Evolutionary conservation across 2,113 vertebrate genomes (phyloP).

Genomic region (Melanotaenia duboulayi): DNA sequence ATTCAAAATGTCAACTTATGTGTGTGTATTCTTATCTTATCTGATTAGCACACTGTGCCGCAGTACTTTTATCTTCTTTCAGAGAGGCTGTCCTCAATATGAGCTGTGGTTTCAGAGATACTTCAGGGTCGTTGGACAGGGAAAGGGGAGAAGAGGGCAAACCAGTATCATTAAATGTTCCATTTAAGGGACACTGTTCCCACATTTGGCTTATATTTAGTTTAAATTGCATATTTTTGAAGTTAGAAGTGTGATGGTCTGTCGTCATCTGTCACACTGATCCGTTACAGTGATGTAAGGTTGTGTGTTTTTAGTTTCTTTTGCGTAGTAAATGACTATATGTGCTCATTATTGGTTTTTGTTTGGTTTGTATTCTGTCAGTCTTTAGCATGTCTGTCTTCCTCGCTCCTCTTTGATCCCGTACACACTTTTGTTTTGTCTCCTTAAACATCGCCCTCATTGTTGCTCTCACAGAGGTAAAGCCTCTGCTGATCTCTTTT

Average conservation of each 20-base stretch:
- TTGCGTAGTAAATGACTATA: slow-evolving; percentile 60
- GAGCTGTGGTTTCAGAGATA: slow-evolving; percentile 47
- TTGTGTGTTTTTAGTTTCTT: slow-evolving; percentile 34
- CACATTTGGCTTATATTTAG: slow-evolving; percentile 15
- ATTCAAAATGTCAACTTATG: slow-evolving; percentile 60
- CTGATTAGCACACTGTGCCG: slow-evolving; percentile 62
- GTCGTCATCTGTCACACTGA: slow-evolving; percentile 14
- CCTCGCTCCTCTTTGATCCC: slow-evolving; percentile 75
- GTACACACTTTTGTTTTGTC: slow-evolving; percentile 81
- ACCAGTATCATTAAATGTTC: slow-evolving; percentile 23
- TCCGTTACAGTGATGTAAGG: slow-evolving; percentile 20
- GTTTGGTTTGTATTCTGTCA: slow-evolving; percentile 75
- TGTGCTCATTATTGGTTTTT: slow-evolving; percentile 73
- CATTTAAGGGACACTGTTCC: slow-evolving; percentile 13
- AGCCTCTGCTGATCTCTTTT: slow-evolving; percentile 79
- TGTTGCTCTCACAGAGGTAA: slow-evolving; percentile 80
- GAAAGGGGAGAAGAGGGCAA: slow-evolving; percentile 23
- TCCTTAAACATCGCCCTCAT: slow-evolving; percentile 81
- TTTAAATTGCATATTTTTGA: slow-evolving; percentile 21
- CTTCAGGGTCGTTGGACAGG: slow-evolving; percentile 5
- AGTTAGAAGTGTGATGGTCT: slow-evolving; percentile 11
- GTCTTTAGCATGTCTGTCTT: slow-evolving; percentile 76
- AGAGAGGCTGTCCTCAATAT: slow-evolving; percentile 54
- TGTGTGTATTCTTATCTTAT: slow-evolving; percentile 72
- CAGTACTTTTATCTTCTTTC: slow-evolving; percentile 66